Conservation (phyloP, 2,113 vertebrate species). For the Sisor rabdophorus region DNA sequence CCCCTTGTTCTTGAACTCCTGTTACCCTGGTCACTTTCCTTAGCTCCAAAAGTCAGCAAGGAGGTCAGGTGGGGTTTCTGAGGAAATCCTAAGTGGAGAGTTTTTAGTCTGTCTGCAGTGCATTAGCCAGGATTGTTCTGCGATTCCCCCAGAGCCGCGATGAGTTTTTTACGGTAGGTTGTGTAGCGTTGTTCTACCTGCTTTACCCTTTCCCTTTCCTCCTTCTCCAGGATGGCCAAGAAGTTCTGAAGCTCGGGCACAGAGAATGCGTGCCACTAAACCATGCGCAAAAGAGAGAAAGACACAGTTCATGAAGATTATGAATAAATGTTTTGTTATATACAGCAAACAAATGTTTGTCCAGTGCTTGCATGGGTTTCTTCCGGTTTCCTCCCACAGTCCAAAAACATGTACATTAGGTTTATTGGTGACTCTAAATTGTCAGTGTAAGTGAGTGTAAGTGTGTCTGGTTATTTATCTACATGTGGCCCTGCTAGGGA, state of each 20-base stretch:
- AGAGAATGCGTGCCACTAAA: conserved; percentile 94
- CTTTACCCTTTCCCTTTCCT: conserved; percentile 86
- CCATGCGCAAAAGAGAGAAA: conserved; percentile 1
- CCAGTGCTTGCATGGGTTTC: too few species aligned
- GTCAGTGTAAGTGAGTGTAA: too few species aligned
- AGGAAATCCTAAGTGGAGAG: conserved; percentile 64
- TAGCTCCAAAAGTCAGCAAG: conserved; percentile 29
- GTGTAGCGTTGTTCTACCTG: conserved; percentile 81
- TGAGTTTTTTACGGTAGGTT: conserved; percentile 78
- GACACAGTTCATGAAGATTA: neutral
- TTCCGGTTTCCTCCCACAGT: too few species aligned
- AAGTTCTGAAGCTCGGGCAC: conserved; percentile 97
- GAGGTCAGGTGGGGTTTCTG: conserved; percentile 7
- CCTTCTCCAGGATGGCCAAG: conserved; percentile 85
- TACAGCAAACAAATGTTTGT: too few species aligned
- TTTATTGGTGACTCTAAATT: too few species aligned
- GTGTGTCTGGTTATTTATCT: too few species aligned
- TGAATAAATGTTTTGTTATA: neutral
- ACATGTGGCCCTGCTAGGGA: too few species aligned
- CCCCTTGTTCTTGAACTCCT: conserved; percentile 11
- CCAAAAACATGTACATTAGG: too few species aligned
- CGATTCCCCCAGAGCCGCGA: conserved; percentile 73
- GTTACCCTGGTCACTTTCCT: conserved; percentile 22
- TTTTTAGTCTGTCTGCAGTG: conserved; percentile 50
- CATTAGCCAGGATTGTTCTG: conserved; percentile 75